phyloP scores from a whole-genome alignment of 2,113 vertebrate genomes.

The Perca flavescens region DNA sequence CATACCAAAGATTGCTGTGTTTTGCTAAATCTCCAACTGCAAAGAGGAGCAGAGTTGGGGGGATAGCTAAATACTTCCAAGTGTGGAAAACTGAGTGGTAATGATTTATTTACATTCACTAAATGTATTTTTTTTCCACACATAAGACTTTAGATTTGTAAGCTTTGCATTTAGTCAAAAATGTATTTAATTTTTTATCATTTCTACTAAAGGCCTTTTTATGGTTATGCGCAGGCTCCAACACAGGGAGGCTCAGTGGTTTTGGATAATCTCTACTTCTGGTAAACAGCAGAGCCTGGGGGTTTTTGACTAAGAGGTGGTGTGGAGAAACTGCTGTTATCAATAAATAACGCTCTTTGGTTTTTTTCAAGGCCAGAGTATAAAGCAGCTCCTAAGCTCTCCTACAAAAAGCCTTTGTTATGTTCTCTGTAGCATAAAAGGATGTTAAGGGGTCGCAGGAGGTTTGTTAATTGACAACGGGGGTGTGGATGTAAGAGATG shows the following conservation, averaged over 20 bases:
- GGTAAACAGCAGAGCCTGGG: slow-evolving; percentile 36
- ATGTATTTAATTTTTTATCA: slow-evolving; percentile 19
- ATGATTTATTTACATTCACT: slow-evolving; percentile 42
- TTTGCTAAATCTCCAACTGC: slow-evolving; percentile 27
- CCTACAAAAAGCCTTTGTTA: slow-evolving; percentile 65
- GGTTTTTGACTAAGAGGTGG: slow-evolving; percentile 22
- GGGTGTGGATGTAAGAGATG: slow-evolving; percentile 33
- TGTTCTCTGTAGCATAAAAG: slow-evolving; percentile 26
- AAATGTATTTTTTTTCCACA: slow-evolving; percentile 27
- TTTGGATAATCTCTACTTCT: slow-evolving; percentile 46
- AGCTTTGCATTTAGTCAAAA: slow-evolving; percentile 17
- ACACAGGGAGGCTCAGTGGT: slow-evolving; percentile 9
- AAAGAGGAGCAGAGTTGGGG: background rate
- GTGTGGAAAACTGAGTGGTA: slow-evolving; percentile 35
- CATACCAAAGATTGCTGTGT: background rate
- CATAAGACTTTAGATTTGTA: background rate
- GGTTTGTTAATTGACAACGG: slow-evolving; percentile 46
- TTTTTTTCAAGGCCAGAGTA: slow-evolving; percentile 21
- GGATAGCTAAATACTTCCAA: background rate
- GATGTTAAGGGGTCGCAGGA: slow-evolving; percentile 28
- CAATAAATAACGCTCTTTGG: slow-evolving; percentile 57
- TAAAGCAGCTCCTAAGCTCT: slow-evolving; percentile 44
- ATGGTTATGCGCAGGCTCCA: too few species aligned
- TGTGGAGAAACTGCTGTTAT: slow-evolving; percentile 59
- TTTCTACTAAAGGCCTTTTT: background rate